A percentile compares a stretch with the other conserved stretches of the same genome.
Evolutionary conservation across 1,140 invertebrate genomes (phyloP).

Genomic region (Schlechtendalia chinensis): DNA sequence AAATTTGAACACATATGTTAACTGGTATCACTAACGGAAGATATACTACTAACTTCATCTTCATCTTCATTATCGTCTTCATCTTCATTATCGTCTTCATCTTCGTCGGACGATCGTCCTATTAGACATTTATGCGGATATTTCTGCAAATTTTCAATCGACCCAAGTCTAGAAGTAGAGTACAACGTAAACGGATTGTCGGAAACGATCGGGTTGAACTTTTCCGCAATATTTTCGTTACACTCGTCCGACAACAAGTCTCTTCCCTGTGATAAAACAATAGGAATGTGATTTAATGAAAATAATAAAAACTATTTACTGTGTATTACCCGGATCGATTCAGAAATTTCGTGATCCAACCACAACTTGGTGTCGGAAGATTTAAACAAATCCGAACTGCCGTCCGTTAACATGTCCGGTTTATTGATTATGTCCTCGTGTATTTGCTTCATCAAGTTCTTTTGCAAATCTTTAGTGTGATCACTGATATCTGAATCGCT

Average conservation of each 20-base stretch:
- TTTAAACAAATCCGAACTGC: background rate
- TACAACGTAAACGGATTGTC: background rate
- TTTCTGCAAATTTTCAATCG: too few relatives aligned
- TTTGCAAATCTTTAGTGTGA: slow-evolving; percentile 15
- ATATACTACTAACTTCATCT: too few relatives aligned
- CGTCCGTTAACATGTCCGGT: background rate
- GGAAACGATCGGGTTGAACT: too few relatives aligned
- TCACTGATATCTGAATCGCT: slow-evolving; percentile 10
- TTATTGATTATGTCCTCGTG: slow-evolving; percentile 24
- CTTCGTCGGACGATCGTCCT: too few relatives aligned
- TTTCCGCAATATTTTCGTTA: background rate
- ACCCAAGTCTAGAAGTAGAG: too few relatives aligned
- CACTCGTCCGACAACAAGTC: background rate
- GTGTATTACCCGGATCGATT: background rate
- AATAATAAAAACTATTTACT: background rate
- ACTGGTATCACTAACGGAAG: too few relatives aligned
- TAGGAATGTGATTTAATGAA: background rate
- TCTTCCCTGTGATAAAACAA: background rate
- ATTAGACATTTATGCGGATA: too few relatives aligned
- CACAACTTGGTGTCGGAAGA: too few relatives aligned
- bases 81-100: too few relatives aligned
- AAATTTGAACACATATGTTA: too few relatives aligned
- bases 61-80: too few relatives aligned
- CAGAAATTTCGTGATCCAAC: background rate
- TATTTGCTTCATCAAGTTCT: slow-evolving; percentile 4